Base-by-base conservation (phyloP, 1,140 invertebrate species). In the Trichonephila clavipes region DNA sequence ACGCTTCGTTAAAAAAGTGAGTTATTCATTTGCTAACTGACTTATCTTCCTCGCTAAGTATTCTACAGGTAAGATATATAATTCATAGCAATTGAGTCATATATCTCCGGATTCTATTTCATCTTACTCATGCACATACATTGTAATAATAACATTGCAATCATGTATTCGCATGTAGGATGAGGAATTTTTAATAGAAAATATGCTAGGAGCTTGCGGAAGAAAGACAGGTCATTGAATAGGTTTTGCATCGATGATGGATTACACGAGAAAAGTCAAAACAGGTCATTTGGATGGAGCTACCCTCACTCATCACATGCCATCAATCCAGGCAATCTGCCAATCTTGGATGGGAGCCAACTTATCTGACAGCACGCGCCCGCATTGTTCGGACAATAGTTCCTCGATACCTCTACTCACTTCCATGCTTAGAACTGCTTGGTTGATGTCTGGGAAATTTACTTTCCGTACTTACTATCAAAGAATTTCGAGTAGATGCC, bases 321-420 rank as follows among this genome's bases (percentile, higher is more conserved):
- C 87, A 88, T 88, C 87, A 88, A 88, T 88, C 62, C 40, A 88
- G 87, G 87, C 87, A 88, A 88, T 88, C 87, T 88, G 87, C 87
- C 87, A 69, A 64, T 88, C 62, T 88, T 88, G 87, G 87, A 66
- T n/a, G 1, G 18, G 21, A 34, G 62, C 87, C 87, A 88, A 69
- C 87, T 88, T 88, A 88, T 88, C 87, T 58, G 64, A 87, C 59
- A 87, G 61, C 51, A 61, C 59, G 85, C 14, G n/a, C 85, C 59
- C 58, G 58, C 58, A 62, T 87, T 87, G 59, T 87, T 62, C 59
- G 59, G 85, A 87, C 85, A 87, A 87, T 87, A 87, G 85, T 87
- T 87, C 12, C 85, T 62, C 59, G 21, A 61, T 87, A 87, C 85
- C 85, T 87, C 85, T 87, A 85, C 82, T 51, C 82, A 18, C 51